Percentiles rank a stretch among this genome's conserved stretches.
Conservation (phyloP, 2,888 invertebrate genomes). For the Chaetogeoica ovagalla region DNA sequence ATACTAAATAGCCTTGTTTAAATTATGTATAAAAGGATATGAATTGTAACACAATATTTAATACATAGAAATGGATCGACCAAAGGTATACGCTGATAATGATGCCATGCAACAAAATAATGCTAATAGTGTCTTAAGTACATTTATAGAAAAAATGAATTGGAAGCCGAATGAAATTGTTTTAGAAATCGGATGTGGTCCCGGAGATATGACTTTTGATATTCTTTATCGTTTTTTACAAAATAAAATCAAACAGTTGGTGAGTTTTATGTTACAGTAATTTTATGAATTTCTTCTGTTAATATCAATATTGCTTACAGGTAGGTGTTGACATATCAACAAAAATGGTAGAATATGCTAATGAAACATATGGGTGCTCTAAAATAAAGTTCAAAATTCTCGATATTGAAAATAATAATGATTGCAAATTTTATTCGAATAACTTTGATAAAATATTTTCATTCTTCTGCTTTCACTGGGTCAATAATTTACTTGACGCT, state of each 20-base stretch:
- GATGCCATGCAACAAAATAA: conserved; percentile 34
- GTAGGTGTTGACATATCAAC: conserved; percentile 35
- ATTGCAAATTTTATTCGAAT: not conserved
- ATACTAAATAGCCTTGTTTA: not conserved
- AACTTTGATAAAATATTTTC: conserved; percentile 40
- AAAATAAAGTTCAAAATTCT: conserved; percentile 26
- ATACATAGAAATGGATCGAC: conserved; percentile 32
- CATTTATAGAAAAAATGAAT: conserved; percentile 23
- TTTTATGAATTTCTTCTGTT: conserved; percentile 1
- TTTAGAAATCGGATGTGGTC: conserved; percentile 59
- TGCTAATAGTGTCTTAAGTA: conserved; percentile 1
- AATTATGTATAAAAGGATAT: conserved; percentile 18
- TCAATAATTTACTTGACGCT: conserved; percentile 20
- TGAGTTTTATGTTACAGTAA: conserved; percentile 3
- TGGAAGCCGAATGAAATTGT: conserved; percentile 65
- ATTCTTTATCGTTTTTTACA: conserved; percentile 68
- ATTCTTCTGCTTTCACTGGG: conserved; percentile 43
- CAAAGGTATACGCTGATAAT: conserved; percentile 11
- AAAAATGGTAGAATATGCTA: conserved; percentile 32
- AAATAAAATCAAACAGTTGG: conserved; percentile 54
- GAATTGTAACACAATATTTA: conserved; percentile 3
- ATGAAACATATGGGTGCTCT: not conserved
- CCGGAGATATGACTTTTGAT: conserved; percentile 58
- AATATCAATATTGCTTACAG: not conserved
- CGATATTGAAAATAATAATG: conserved; percentile 41